Conservation (phyloP, 2,797 vertebrate species). For the Macropodus opercularis region DNA sequence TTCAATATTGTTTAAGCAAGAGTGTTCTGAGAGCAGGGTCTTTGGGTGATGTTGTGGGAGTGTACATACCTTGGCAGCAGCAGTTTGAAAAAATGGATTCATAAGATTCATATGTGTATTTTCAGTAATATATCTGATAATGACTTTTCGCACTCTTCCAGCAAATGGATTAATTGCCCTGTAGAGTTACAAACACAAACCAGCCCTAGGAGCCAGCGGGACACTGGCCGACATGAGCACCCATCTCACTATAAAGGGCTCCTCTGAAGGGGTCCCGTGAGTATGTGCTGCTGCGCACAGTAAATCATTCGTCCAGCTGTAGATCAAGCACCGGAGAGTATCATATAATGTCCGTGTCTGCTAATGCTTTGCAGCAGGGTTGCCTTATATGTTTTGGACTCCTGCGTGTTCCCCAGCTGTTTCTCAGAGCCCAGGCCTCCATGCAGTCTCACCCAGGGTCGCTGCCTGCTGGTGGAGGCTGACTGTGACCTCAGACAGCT, state of each 20-base stretch:
- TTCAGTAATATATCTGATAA: slow-evolving; percentile 1
- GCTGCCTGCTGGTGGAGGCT: slow-evolving; percentile 53
- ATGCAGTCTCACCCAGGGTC: slow-evolving; percentile 56
- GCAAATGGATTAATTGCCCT: slow-evolving; percentile 33
- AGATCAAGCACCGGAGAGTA: slow-evolving; percentile 39
- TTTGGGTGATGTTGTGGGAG: no score
- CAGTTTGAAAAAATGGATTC: not conserved
- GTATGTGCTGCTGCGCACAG: slow-evolving; percentile 39
- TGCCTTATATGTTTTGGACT: slow-evolving; percentile 43
- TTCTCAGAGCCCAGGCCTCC: slow-evolving; percentile 51
- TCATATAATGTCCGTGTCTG: slow-evolving; percentile 64
- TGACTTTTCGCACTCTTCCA: slow-evolving; percentile 9
- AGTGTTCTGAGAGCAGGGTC: slow-evolving; percentile 6
- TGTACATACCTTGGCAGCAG: not conserved
- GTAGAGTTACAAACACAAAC: slow-evolving; percentile 19
- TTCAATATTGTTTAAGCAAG: slow-evolving; percentile 24
- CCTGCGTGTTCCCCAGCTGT: slow-evolving; percentile 69
- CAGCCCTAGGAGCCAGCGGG: slow-evolving; percentile 28
- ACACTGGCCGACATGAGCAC: slow-evolving; percentile 33
- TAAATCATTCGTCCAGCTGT: slow-evolving; percentile 40
- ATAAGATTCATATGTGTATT: not conserved
- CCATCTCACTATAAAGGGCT: slow-evolving; percentile 32
- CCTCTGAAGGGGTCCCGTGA: no score
- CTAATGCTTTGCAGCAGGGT: slow-evolving; percentile 55
- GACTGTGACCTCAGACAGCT: slow-evolving; percentile 72